phyloP scores from a whole-genome alignment of 2,888 invertebrate species.

The Toxonevra muliebris region DNA sequence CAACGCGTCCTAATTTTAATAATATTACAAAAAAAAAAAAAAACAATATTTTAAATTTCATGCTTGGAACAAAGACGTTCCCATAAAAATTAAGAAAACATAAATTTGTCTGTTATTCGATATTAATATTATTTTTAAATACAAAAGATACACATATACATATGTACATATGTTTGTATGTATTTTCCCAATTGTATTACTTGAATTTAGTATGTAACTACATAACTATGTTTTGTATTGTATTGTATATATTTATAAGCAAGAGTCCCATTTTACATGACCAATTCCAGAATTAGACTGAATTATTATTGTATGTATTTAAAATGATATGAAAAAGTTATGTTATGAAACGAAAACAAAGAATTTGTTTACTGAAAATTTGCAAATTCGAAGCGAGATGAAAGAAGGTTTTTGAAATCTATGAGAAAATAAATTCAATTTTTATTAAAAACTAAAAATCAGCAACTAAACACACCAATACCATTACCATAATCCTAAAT shows the following conservation, averaged over 20 bases:
- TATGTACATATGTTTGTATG: constrained; percentile 12
- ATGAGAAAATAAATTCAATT: no score
- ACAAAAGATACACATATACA: constrained; percentile 7
- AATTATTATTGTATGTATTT: constrained; percentile 46
- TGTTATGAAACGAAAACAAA: background rate
- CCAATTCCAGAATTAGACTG: constrained; percentile 61
- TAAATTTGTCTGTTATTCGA: background rate
- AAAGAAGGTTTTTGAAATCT: no score
- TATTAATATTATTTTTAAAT: constrained; percentile 2
- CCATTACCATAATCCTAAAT: constrained; percentile 39
- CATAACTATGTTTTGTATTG: background rate
- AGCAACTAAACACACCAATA: constrained; percentile 39
- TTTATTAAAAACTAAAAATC: background rate
- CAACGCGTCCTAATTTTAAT: no score
- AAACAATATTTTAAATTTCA: no score
- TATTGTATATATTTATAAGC: background rate
- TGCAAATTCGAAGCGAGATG: no score
- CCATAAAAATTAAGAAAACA: no score
- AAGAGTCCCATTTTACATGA: constrained; percentile 44
- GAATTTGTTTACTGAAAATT: no score
- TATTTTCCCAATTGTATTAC: constrained; percentile 10
- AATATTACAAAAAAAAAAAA: no score
- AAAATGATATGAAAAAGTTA: background rate
- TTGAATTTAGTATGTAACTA: background rate
- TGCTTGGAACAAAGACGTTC: no score